Evolutionary conservation across 2,113 vertebrate species (phyloP).

Genomic region (Gavialis gangeticus): DNA sequence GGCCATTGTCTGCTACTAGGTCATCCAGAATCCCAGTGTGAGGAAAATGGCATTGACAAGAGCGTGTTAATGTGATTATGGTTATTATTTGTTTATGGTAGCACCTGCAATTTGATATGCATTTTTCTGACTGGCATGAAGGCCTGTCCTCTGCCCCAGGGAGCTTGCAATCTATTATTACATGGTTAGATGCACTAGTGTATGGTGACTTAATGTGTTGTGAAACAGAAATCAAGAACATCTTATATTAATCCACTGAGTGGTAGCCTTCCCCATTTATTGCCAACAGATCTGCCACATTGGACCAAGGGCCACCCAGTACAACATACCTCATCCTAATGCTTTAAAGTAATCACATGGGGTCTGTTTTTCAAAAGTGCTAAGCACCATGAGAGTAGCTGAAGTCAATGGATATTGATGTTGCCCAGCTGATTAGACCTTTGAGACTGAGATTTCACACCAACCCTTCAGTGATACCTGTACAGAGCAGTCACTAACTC

Average conservation of each 20-base stretch:
- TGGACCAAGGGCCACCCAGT: not conserved
- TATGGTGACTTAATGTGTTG: not conserved
- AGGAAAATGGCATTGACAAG: not conserved
- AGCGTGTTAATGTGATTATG: not conserved
- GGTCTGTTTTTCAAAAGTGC: not conserved
- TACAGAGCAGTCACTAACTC: not conserved
- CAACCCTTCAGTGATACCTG: not conserved
- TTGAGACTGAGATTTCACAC: not conserved
- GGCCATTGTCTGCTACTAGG: not conserved
- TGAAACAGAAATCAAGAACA: not conserved
- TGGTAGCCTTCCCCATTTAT: not conserved
- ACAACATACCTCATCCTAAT: not conserved
- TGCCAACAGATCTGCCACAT: not conserved
- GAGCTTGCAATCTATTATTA: fast-evolving
- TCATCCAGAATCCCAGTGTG: not conserved
- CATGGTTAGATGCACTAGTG: fast-evolving
- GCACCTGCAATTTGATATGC: not conserved
- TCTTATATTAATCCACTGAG: not conserved
- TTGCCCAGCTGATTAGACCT: fast-evolving
- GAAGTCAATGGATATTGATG: fast-evolving
- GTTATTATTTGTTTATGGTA: not conserved
- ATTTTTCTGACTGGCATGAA: not conserved
- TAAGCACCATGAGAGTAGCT: not conserved
- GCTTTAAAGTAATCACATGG: not conserved
- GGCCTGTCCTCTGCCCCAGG: not conserved